Evolutionary conservation across 2,797 vertebrate genomes (phyloP), one percentile per base, ranked within the genome.

Genomic region (Falco concolor): DNA sequence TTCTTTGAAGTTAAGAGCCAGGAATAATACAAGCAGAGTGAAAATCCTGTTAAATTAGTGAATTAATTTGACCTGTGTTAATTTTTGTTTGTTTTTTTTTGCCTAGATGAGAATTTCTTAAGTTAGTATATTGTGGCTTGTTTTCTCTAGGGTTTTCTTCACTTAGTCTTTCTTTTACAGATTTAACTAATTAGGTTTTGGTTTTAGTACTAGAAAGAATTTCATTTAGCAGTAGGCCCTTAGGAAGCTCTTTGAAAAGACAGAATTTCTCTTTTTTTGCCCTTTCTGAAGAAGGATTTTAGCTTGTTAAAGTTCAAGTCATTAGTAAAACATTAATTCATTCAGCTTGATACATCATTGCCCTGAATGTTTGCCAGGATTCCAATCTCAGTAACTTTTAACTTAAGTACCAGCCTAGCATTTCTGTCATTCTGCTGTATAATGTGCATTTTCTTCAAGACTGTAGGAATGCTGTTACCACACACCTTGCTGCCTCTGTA

Each of bases 241-340:
- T 84, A 92, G 70, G 67, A 94, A 88, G 59, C 21, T 89, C 59
- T 90, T 84, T 82, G 36, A 76, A 82, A 97, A 84, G 50, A 53
- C 24, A 42, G 21, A 32, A 22, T 57, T 77, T 52, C 63, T 49
- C 12, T 57, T 74, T 72, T 6, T 50, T 36, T 10, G 7, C 3
- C 7, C 8, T 82, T 94, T 79, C 77, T 76, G 67, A 82, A 78
- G 59, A 83, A 83, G 88, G 80, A 79, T 92, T 95, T 95, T 73
- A 69, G 24, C 74, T 93, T 87, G 50, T 86, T 96, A 80, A 91
- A 94, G 47, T 90, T 96, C 54, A 72, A 89, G 61, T 93, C 64
- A 72, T 96, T 96, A 95, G 96, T 96, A 92, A 96, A 96, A 96
- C 68, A 96, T 96, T 97, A 96, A 96, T 94, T 95, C 83, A 80